These are phyloP conservation scores for Tachypleus tridentatus DNA, from an alignment of 1,140 invertebrate species.

Conservation along the genomic window DNA sequence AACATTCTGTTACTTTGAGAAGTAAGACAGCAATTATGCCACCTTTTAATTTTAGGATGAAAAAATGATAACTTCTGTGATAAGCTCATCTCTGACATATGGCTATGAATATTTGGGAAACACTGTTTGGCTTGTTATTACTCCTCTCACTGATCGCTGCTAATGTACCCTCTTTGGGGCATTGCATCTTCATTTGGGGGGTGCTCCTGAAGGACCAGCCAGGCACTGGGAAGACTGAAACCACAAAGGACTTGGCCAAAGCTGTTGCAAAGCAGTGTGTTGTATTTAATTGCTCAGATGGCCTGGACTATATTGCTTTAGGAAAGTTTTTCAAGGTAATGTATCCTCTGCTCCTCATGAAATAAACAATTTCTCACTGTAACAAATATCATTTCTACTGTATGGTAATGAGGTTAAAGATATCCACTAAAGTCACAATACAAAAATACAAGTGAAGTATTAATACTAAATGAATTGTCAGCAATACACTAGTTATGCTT, in stretches of 20 bases:
- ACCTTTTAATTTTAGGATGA: constrained; percentile 38
- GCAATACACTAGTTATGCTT: no score
- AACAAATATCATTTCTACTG: no score
- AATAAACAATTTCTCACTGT: no score
- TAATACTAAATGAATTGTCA: no score
- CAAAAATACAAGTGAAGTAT: no score
- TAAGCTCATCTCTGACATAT: constrained; percentile 77
- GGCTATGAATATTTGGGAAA: constrained; percentile 93
- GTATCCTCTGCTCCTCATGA: constrained; percentile 4
- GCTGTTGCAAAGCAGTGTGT: constrained; percentile 92
- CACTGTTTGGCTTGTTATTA: constrained; percentile 71
- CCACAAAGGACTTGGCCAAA: constrained; percentile 91
- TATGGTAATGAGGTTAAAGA: no score
- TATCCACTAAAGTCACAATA: no score
- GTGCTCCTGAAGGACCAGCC: constrained; percentile 90
- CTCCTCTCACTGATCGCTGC: constrained; percentile 74
- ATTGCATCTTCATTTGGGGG: constrained; percentile 59
- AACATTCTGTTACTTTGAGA: no score
- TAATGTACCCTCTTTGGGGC: constrained; percentile 87
- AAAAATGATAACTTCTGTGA: constrained; percentile 70
- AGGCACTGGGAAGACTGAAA: constrained; percentile 91
- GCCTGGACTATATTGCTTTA: constrained; percentile 80
- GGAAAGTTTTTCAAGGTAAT: constrained; percentile 87
- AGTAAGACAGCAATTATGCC: no score
- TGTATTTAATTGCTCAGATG: constrained; percentile 88